These are phyloP conservation scores for Falco cherrug DNA, from an alignment of 2,797 vertebrate species.

Conservation along the genomic window DNA sequence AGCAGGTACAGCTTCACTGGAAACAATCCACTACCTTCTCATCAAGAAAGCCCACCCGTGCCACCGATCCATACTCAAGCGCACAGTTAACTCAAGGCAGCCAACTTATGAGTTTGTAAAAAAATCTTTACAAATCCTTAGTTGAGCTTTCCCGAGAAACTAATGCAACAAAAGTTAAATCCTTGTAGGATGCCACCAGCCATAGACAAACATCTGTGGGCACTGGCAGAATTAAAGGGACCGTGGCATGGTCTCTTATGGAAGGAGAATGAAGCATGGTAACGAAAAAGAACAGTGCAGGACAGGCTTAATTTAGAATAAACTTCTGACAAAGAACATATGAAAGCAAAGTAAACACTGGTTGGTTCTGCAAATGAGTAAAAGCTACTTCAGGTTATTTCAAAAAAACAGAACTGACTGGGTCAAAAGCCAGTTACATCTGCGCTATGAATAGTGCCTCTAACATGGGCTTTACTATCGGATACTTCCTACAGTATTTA, in stretches of 20 bases:
- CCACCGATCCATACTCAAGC: background rate
- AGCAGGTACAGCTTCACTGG: background rate
- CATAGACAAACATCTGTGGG: background rate
- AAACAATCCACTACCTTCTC: background rate
- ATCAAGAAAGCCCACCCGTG: background rate
- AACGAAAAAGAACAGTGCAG: background rate
- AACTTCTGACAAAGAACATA: background rate
- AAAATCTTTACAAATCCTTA: background rate
- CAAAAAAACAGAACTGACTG: background rate
- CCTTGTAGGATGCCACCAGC: fast-evolving
- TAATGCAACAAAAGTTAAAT: background rate
- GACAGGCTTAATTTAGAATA: background rate
- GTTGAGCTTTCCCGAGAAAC: background rate
- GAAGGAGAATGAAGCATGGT: background rate
- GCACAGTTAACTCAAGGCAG: background rate
- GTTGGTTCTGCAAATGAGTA: background rate
- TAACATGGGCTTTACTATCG: background rate
- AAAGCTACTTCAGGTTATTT: background rate
- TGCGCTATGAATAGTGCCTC: background rate
- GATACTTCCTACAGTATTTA: background rate
- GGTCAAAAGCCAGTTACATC: background rate
- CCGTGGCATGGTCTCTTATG: fast-evolving
- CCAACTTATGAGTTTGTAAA: background rate
- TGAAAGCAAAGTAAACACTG: background rate
- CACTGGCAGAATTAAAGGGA: background rate